Conservation (phyloP, 2,113 vertebrate species). For the Zingel zingel region DNA sequence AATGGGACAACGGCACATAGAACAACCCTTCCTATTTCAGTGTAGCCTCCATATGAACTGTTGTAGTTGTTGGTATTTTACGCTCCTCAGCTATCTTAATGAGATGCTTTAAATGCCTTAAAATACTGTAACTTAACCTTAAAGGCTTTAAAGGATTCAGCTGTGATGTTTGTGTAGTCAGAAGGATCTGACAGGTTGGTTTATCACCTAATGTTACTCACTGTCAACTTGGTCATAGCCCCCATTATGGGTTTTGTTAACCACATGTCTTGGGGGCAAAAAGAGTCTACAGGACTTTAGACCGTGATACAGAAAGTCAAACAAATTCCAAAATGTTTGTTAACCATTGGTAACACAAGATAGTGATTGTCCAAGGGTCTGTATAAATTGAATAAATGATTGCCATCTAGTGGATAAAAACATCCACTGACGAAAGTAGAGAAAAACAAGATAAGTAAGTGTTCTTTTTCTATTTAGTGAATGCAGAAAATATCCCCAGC, state of each 20-base stretch:
- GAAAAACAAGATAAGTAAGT: neutral
- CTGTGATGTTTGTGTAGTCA: neutral
- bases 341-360: no score
- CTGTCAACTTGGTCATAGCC: neutral
- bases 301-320: neutral
- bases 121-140: neutral
- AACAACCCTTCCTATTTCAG: neutral
- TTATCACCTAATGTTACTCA: neutral
- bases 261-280: no score
- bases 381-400: neutral
- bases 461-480: neutral
- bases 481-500: neutral
- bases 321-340: neutral
- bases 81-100: no score
- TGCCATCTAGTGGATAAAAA: slow-evolving; percentile 61
- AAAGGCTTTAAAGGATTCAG: neutral
- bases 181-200: neutral
- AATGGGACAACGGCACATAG: neutral
- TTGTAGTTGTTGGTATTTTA: neutral
- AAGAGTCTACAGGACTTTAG: neutral
- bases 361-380: no score
- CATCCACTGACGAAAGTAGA: neutral
- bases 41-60: neutral
- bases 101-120: neutral
- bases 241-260: neutral